Evolutionary conservation across 2,888 invertebrate genomes (phyloP).

Genomic region (Volucella bombylans): DNA sequence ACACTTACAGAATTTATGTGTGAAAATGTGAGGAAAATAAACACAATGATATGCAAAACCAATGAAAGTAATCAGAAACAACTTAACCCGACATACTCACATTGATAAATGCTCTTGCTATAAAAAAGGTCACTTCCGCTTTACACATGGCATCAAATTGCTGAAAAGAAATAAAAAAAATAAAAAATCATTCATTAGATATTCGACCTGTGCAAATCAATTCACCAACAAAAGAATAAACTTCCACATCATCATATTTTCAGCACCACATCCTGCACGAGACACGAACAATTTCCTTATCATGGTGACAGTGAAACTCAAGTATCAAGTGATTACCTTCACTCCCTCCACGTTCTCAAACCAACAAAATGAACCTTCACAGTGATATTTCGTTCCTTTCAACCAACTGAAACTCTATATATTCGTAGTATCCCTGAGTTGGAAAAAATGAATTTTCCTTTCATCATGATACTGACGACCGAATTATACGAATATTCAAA

Average conservation of each 20-base stretch:
- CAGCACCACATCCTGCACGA: not conserved
- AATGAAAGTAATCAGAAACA: not conserved
- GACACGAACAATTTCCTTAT: slow-evolving; percentile 4
- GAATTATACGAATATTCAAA: slow-evolving; percentile 16
- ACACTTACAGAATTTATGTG: too few species aligned
- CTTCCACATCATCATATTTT: slow-evolving; percentile 2
- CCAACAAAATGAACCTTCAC: not conserved
- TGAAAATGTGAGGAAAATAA: too few species aligned
- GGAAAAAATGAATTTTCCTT: slow-evolving; percentile 6
- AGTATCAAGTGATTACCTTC: slow-evolving; percentile 21
- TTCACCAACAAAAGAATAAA: not conserved
- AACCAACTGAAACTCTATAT: not conserved
- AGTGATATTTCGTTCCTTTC: slow-evolving; percentile 1
- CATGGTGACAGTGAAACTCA: slow-evolving; percentile 27
- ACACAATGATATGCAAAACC: too few species aligned
- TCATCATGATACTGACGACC: slow-evolving; percentile 13
- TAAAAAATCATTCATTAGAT: not conserved
- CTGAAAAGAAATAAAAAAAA: slow-evolving; percentile 83
- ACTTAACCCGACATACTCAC: slow-evolving; percentile 84
- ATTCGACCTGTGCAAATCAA: not conserved
- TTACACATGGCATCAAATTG: slow-evolving; percentile 91
- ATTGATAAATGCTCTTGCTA: slow-evolving; percentile 88
- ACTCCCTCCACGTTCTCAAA: not conserved
- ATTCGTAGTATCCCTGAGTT: slow-evolving; percentile 14
- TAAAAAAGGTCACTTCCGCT: slow-evolving; percentile 90